Base-by-base conservation (phyloP, 2,888 invertebrate genomes). In the Pachymerium ferrugineum region DNA sequence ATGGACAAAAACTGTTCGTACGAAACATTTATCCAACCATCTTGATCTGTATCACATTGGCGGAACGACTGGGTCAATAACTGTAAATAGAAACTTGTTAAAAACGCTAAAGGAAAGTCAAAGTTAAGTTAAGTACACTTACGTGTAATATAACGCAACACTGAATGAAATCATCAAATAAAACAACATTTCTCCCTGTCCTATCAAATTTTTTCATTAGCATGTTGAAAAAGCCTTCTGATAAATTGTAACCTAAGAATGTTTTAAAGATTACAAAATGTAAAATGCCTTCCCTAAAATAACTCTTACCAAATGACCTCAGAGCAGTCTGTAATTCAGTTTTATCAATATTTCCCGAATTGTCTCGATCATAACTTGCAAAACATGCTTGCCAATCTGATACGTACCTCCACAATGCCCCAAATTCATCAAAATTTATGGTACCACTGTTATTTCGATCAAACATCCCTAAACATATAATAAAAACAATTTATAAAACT, bases 131-230 rank as follows among this genome's bases (percentile, higher is more conserved):
- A 47, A 28, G 42, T 33, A 28, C 68, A 88, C 92, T 91, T 86
- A 95, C 95, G 86, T 95, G 92, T 80, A 97, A 85, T 73, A 93
- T 90, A 76, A 97, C 89, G 82, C 95, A 96, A 81, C 95, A 94
- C 82, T 97, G 97, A 78, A 98, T 97, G 82, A 98, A 98, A 83
- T 99, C 98, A 85, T 99, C 98, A 84, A 99, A 99, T 73, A 94
- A 88, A 79, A 99, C 93, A 6, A 91, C 92, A 33, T 94, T 94
- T 72, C 87, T 85, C n/a, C 95, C 95, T 80, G 89, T 90, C 77
- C 97, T 87, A 84, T 98, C 98, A 84, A 97, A 99, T 83, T 97
- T 97, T 78, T 90, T 88, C 73, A 99, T 86, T 80, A 98, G 86
- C 38, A 90, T 87, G 76, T 88, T 88, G 74, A 94, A 87, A 73